These are phyloP conservation scores for Mustela lutreola DNA, from an alignment of 2,113 vertebrate genomes.

Conservation along the genomic window DNA sequence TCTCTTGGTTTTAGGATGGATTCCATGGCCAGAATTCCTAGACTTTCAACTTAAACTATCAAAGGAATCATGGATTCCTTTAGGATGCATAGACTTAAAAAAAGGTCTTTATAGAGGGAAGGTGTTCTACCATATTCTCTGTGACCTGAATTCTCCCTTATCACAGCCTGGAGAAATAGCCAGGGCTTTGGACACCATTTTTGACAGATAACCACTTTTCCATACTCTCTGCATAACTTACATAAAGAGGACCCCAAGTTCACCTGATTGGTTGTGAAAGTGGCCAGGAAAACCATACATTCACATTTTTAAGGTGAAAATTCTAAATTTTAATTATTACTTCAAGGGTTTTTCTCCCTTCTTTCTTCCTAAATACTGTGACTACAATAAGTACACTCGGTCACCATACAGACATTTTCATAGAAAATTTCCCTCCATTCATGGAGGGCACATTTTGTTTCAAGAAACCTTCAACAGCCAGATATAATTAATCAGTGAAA, in stretches of 20 bases:
- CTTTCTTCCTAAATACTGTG: neutral
- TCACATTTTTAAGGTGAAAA: neutral
- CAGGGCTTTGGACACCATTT: neutral
- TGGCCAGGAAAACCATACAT: slow-evolving; percentile 3
- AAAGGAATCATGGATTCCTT: neutral
- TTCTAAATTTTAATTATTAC: neutral
- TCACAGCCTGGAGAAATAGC: neutral
- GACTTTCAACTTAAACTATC: neutral
- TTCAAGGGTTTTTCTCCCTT: neutral
- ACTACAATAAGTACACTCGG: neutral
- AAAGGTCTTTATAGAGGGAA: slow-evolving; percentile 13
- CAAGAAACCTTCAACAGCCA: neutral
- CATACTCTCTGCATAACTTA: neutral
- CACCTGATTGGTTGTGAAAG: neutral
- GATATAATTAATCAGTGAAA: neutral
- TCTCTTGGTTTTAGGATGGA: neutral
- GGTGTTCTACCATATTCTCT: neutral
- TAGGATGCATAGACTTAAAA: neutral
- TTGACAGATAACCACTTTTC: neutral
- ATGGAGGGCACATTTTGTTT: neutral
- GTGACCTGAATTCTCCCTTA: neutral
- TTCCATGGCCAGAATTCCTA: slow-evolving; percentile 65
- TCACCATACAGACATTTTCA: neutral
- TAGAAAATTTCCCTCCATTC: neutral
- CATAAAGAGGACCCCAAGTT: neutral